A percentile compares a stretch with the other conserved stretches of the same genome.
These are phyloP conservation scores for Eublepharis macularius DNA, from an alignment of 2,113 vertebrate genomes.

Conservation along the genomic window DNA sequence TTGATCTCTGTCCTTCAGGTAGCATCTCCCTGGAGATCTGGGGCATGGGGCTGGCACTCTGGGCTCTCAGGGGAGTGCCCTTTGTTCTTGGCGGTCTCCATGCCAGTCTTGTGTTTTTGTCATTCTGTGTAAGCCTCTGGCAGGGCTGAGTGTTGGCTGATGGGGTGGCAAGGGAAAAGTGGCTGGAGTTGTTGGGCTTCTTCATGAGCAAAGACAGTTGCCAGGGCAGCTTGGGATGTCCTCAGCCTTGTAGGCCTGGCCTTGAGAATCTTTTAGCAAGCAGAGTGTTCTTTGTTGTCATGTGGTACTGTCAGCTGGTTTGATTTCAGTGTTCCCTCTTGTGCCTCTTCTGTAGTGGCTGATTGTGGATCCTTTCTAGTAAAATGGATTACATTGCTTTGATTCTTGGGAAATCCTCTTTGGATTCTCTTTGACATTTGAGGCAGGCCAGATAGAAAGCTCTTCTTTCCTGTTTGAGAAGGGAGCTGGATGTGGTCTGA, in stretches of 20 bases:
- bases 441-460: neutral
- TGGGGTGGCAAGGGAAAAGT: neutral
- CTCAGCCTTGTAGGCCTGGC: neutral
- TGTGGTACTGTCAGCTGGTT: neutral
- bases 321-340: neutral
- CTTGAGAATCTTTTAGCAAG: neutral
- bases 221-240: neutral
- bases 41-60: neutral
- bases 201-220: no score
- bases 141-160: neutral
- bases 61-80: neutral
- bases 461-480: no score
- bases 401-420: neutral
- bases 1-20: neutral
- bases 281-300: neutral
- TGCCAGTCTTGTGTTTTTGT: neutral
- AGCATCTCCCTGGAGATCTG: no score
- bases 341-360: neutral
- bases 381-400: neutral
- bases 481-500: neutral
- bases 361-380: neutral
- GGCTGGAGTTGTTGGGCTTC: no score
- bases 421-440: neutral
- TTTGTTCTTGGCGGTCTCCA: neutral
- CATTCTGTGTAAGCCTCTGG: neutral